Percentiles rank a stretch among this genome's conserved stretches.
Evolutionary conservation across 2,888 invertebrate genomes (phyloP).

Genomic region (Flexamia atlantica): DNA sequence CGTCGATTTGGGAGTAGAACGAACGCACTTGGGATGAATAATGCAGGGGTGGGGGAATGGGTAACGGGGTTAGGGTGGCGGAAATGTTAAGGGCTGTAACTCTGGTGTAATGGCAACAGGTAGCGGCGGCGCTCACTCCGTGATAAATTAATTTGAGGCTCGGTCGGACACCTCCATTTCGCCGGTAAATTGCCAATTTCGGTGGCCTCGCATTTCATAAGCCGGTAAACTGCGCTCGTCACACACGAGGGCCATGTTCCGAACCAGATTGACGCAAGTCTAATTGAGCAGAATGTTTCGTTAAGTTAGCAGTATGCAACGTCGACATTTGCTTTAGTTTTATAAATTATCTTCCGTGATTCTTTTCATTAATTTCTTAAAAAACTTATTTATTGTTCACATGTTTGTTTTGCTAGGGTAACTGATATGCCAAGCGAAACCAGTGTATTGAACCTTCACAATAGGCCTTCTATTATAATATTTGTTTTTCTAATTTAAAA

Average conservation of each 20-base stretch:
- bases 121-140: slow-evolving; percentile 3
- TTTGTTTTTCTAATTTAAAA: no score
- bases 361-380: no score
- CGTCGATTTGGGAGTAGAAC: not conserved
- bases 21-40: not conserved
- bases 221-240: slow-evolving; percentile 7
- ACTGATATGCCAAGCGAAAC: no score
- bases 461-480: no score
- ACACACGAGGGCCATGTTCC: not conserved
- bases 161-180: slow-evolving; percentile 50
- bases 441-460: no score
- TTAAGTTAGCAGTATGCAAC: no score
- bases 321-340: no score
- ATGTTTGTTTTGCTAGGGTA: no score
- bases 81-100: slow-evolving; percentile 7
- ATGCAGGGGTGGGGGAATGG: not conserved
- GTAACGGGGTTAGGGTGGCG: slow-evolving; percentile 3
- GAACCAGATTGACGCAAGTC: not conserved
- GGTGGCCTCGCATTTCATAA: slow-evolving; percentile 28
- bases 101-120: slow-evolving; percentile 43
- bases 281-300: not conserved
- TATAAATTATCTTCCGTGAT: no score
- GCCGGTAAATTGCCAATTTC: slow-evolving; percentile 47
- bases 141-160: slow-evolving; percentile 48
- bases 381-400: no score